Percentiles rank a stretch among this genome's conserved stretches.
phyloP scores from a whole-genome alignment of 2,797 vertebrate species.

The Sarcoramphus papa region DNA sequence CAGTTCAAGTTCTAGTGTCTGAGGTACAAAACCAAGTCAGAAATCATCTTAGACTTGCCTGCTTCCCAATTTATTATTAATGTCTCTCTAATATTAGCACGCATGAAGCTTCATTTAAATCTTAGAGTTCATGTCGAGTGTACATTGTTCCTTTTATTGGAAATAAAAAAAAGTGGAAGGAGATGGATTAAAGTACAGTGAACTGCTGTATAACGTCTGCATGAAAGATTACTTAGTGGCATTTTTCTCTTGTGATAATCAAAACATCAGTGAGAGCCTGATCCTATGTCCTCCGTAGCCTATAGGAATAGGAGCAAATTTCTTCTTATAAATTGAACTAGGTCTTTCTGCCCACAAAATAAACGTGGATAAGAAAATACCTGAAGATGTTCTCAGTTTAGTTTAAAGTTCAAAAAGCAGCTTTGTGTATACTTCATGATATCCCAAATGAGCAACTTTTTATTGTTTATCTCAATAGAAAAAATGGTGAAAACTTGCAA shows the following conservation, averaged over 20 bases:
- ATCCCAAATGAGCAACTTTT: background rate
- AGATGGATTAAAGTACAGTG: constrained; percentile 18
- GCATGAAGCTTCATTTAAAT: constrained; percentile 41
- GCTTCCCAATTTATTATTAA: constrained; percentile 82
- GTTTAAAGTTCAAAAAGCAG: background rate
- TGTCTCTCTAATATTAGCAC: constrained; percentile 63
- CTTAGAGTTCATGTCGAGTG: constrained; percentile 10
- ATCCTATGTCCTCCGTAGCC: background rate
- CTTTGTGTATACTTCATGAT: background rate
- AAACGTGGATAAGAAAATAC: background rate
- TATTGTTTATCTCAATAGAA: background rate
- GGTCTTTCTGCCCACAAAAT: background rate
- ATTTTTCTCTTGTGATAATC: constrained; percentile 23
- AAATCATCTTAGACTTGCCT: constrained; percentile 13
- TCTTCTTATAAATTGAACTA: background rate
- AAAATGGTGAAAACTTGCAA: background rate
- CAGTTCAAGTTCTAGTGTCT: constrained; percentile 79
- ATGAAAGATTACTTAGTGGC: background rate
- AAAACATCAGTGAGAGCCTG: background rate
- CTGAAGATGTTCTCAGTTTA: background rate
- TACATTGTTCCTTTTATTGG: constrained; percentile 42
- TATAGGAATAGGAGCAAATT: background rate
- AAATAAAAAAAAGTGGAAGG: constrained; percentile 1
- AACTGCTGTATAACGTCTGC: background rate
- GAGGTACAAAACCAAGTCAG: constrained; percentile 61